These are phyloP conservation scores for Pteruthius melanotis DNA, from an alignment of 2,113 vertebrate species.

Conservation along the genomic window DNA sequence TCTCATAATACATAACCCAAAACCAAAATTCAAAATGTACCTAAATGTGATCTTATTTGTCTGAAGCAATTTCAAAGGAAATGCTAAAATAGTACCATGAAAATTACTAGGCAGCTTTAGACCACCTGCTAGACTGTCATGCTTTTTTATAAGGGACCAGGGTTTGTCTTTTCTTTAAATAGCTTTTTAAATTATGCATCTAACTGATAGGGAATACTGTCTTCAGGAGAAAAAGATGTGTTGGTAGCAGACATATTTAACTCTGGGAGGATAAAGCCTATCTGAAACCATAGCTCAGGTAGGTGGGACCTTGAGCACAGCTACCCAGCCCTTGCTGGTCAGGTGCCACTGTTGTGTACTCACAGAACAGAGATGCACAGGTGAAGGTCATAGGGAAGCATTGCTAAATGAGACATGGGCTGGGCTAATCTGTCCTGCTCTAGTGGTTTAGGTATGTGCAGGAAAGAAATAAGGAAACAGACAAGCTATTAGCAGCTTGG, in stretches of 20 bases:
- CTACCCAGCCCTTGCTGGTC: background rate
- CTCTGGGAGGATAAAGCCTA: background rate
- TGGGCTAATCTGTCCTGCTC: background rate
- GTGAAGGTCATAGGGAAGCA: background rate
- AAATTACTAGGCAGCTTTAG: background rate
- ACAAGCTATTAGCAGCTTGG: background rate
- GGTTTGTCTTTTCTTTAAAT: background rate
- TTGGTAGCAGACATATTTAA: background rate
- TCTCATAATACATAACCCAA: background rate
- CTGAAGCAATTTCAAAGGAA: constrained; percentile 25
- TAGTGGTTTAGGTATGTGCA: background rate
- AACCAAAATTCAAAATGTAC: background rate
- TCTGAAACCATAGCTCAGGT: background rate
- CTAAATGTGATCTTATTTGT: background rate
- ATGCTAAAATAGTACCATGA: background rate
- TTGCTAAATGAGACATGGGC: background rate
- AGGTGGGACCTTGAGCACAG: background rate
- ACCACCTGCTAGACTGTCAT: background rate
- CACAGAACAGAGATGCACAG: background rate
- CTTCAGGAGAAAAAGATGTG: background rate
- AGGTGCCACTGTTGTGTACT: background rate
- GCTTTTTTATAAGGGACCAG: background rate
- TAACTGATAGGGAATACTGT: background rate
- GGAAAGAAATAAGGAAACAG: background rate
- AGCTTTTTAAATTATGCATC: background rate